Evolutionary conservation across 2,888 invertebrate genomes (phyloP).

Genomic region (Muscina levida): DNA sequence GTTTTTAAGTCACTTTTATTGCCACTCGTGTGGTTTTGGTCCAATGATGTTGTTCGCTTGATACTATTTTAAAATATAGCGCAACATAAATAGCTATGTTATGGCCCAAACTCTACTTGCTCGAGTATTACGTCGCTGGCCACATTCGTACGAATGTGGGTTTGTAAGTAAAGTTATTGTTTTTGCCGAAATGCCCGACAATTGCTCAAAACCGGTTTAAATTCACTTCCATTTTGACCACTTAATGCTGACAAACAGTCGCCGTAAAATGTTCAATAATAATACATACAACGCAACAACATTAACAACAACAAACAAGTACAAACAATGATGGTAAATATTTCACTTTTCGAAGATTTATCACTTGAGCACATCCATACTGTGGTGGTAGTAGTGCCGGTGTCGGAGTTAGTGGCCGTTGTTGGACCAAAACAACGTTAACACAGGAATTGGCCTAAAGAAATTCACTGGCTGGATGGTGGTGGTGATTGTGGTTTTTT

Average conservation of each 20-base stretch:
- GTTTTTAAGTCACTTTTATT: too few species aligned
- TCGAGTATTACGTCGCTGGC: too few species aligned
- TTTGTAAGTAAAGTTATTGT: slow-evolving; percentile 32
- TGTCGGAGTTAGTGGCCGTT: background rate
- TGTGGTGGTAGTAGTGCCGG: background rate
- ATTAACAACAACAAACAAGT: background rate
- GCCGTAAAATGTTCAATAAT: background rate
- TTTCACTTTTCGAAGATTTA: background rate
- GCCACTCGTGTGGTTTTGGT: too few species aligned
- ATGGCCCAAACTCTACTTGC: too few species aligned
- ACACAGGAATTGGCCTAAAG: too few species aligned
- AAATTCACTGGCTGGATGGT: too few species aligned
- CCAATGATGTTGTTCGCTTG: slow-evolving; percentile 9
- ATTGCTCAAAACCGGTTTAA: slow-evolving; percentile 53
- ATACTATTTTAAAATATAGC: too few species aligned
- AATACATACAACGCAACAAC: background rate
- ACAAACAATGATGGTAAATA: background rate
- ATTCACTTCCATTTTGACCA: slow-evolving; percentile 38
- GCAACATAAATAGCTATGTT: background rate
- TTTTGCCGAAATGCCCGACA: background rate
- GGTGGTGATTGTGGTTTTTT: background rate
- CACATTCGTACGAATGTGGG: background rate
- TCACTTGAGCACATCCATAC: background rate
- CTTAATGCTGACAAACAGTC: slow-evolving; percentile 18
- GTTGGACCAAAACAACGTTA: too few species aligned